Evolutionary conservation across 1,140 invertebrate species (phyloP).

Genomic region (Caerostris extrusa): DNA sequence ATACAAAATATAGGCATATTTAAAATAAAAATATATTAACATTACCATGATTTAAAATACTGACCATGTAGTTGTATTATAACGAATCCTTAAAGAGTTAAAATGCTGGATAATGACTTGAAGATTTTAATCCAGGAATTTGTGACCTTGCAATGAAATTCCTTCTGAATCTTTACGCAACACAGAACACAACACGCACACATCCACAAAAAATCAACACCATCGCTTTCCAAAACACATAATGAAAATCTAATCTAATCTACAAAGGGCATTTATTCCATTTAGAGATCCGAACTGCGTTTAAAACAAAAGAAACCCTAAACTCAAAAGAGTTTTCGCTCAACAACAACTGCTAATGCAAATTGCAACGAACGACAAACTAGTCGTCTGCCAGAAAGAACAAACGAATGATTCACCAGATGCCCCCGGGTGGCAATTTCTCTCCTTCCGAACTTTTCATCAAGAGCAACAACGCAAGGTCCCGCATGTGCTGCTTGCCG

Average conservation of each 20-base stretch:
- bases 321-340: not conserved
- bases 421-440: constrained; percentile 9
- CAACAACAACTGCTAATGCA: not conserved
- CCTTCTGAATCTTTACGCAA: not conserved
- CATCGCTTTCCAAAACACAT: not conserved
- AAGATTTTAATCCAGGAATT: not conserved
- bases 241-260: not conserved
- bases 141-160: not conserved
- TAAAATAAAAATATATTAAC: too few species aligned
- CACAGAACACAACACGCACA: not conserved
- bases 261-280: not conserved
- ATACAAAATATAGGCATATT: too few species aligned
- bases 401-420: constrained; percentile 11
- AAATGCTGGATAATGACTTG: not conserved
- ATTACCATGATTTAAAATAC: too few species aligned
- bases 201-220: not conserved
- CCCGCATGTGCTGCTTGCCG: constrained; percentile 1
- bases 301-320: not conserved
- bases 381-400: not conserved
- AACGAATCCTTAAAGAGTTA: too few species aligned
- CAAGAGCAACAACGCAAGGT: constrained; percentile 12
- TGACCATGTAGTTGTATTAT: too few species aligned
- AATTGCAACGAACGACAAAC: constrained; percentile 9
- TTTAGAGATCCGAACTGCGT: not conserved
- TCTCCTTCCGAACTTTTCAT: constrained; percentile 38